Percentiles rank a stretch among this genome's conserved stretches.
Conservation (phyloP, 2,797 vertebrate genomes). For the Anguilla pacifica region DNA sequence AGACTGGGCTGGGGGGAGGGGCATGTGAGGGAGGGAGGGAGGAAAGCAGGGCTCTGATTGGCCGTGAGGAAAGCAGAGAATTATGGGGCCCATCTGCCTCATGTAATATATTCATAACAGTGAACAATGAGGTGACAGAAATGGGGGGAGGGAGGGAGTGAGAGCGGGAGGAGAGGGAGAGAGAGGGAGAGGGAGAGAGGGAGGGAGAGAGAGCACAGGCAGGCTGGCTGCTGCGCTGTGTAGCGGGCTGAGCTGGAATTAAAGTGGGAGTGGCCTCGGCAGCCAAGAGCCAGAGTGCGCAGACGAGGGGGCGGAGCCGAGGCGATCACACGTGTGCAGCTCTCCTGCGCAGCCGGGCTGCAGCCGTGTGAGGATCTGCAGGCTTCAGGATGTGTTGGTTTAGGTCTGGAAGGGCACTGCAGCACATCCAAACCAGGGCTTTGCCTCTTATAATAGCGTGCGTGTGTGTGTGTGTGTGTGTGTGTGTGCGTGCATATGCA, state of each 20-base stretch:
- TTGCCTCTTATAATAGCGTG: neutral
- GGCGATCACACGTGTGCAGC: neutral
- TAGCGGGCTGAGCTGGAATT: slow-evolving; percentile 69
- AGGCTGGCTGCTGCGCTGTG: slow-evolving; percentile 41
- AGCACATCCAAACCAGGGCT: neutral
- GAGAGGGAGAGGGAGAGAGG: slow-evolving; percentile 27
- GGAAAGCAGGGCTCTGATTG: slow-evolving; percentile 55
- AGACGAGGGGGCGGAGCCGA: neutral
- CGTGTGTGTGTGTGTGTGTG: neutral
- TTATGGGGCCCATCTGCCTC: slow-evolving; percentile 73
- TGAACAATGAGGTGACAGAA: slow-evolving; percentile 71
- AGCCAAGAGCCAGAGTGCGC: slow-evolving; percentile 68
- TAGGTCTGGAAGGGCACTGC: neutral
- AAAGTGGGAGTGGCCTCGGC: slow-evolving; percentile 82
- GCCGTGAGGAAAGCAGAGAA: slow-evolving; percentile 66
- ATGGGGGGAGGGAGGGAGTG: slow-evolving; percentile 52
- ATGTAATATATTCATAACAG: slow-evolving; percentile 74
- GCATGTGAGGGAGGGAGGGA: slow-evolving; percentile 21
- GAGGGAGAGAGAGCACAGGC: slow-evolving; percentile 20
- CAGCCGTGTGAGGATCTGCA: neutral
- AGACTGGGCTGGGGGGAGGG: slow-evolving; percentile 4
- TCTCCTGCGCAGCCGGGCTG: neutral
- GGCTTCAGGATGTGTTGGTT: neutral
- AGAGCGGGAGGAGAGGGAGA: slow-evolving; percentile 17
- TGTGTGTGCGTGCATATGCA: neutral